Percentiles rank a stretch among this genome's conserved stretches.
phyloP scores from a whole-genome alignment of 2,113 vertebrate genomes.

The Erinaceus europaeus region DNA sequence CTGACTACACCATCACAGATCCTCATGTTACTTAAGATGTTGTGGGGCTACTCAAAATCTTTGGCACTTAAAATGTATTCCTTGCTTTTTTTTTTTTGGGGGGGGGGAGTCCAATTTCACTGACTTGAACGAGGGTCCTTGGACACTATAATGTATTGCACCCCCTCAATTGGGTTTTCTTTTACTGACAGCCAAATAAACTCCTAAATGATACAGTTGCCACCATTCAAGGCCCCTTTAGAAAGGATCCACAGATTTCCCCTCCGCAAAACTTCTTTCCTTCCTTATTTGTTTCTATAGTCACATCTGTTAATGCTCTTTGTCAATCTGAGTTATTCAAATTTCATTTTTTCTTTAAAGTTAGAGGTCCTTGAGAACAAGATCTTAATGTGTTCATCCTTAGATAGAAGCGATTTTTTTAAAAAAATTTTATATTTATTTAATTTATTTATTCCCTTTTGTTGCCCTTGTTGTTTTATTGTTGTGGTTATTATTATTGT shows the following conservation, averaged over 20 bases:
- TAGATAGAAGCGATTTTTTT: neutral
- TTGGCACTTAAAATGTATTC: neutral
- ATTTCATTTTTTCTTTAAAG: conserved; percentile 3
- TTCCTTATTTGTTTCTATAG: neutral
- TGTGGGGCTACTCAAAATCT: neutral
- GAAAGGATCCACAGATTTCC: neutral
- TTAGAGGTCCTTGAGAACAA: neutral
- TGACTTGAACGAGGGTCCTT: too few species aligned
- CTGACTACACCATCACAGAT: neutral
- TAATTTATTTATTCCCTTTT: too few species aligned
- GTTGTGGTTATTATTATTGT: too few species aligned
- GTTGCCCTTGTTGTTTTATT: too few species aligned
- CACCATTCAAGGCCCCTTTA: neutral
- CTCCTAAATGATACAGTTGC: neutral
- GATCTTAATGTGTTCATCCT: conserved; percentile 3
- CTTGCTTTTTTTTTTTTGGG: too few species aligned
- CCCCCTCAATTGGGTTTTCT: conserved; percentile 9
- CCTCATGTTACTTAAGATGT: neutral
- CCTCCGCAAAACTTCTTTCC: neutral
- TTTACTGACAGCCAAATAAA: neutral
- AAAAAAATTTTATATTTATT: too few species aligned
- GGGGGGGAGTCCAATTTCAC: too few species aligned
- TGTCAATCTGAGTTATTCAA: conserved; percentile 16
- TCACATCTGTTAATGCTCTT: neutral
- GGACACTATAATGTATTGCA: too few species aligned